phyloP scores from a whole-genome alignment of 1,140 invertebrate genomes.

The Pseudoatta argentina region DNA sequence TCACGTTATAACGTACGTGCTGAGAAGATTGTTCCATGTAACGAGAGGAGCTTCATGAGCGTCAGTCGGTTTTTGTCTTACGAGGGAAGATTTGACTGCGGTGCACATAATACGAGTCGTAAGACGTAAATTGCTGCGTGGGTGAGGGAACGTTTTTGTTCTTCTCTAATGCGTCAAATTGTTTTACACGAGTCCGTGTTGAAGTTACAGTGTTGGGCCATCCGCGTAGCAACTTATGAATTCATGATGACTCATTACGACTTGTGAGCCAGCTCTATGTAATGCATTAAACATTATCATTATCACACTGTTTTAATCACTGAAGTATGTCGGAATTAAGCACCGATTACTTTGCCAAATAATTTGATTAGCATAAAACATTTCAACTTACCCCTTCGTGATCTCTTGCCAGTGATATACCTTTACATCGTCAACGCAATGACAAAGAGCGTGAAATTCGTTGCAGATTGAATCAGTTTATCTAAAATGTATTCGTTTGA shows the following conservation, averaged over 20 bases:
- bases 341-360: conserved; percentile 52
- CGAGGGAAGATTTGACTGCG: conserved; percentile 38
- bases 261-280: not conserved
- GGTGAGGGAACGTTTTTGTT: conserved; percentile 52
- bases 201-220: not conserved
- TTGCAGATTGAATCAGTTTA: conserved; percentile 10
- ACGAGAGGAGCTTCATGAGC: conserved; percentile 70
- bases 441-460: conserved; percentile 15
- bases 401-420: not conserved
- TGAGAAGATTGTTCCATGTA: conserved; percentile 60
- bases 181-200: conserved; percentile 29
- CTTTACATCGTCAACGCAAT: not conserved
- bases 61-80: conserved; percentile 65
- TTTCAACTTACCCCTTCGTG: conserved; percentile 28
- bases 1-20: conserved; percentile 65
- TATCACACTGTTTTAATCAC: conserved; percentile 59
- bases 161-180: conserved; percentile 60
- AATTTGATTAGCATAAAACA: conserved; percentile 69
- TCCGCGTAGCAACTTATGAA: not conserved
- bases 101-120: conserved; percentile 50
- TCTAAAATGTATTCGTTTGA: conserved; percentile 27
- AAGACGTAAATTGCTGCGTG: conserved; percentile 60
- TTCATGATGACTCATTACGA: not conserved
- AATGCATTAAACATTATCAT: conserved; percentile 46
- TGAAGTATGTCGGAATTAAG: conserved; percentile 29